Percentiles rank a stretch among this genome's conserved stretches.
Conservation (phyloP, 2,113 vertebrate species). For the Equus quagga region DNA sequence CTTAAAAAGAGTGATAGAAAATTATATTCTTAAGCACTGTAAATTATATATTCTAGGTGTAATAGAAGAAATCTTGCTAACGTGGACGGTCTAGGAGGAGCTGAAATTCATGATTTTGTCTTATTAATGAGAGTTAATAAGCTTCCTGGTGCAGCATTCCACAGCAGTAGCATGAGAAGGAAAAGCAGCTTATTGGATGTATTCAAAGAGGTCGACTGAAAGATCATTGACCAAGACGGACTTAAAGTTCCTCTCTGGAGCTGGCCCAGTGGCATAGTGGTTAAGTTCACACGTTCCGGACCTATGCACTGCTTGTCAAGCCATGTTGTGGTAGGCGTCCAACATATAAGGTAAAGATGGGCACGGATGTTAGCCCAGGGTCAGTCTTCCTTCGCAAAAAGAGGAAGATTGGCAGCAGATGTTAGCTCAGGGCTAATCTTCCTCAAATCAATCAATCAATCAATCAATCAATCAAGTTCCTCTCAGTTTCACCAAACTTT, state of each 20-base stretch:
- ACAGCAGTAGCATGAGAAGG: background rate
- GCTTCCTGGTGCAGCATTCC: background rate
- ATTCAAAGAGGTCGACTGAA: background rate
- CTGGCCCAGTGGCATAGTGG: too few relatives aligned
- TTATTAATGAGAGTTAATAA: background rate
- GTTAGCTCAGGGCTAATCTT: too few relatives aligned
- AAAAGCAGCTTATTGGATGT: background rate
- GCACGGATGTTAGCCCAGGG: too few relatives aligned
- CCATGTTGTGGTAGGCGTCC: too few relatives aligned
- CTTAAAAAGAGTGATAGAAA: background rate
- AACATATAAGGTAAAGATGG: too few relatives aligned
- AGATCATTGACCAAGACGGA: background rate
- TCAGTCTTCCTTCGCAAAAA: too few relatives aligned
- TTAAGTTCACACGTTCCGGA: too few relatives aligned
- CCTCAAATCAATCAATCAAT: too few relatives aligned
- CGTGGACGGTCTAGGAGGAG: background rate
- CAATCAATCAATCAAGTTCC: background rate
- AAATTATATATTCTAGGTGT: background rate
- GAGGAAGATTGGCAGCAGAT: too few relatives aligned
- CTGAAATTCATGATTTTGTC: background rate
- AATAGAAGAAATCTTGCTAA: background rate
- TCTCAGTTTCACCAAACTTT: background rate
- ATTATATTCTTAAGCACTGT: background rate
- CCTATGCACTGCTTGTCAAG: too few relatives aligned
- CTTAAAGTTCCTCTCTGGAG: background rate